phyloP scores from a whole-genome alignment of 1,140 invertebrate genomes.

The Bombus haemorrhoidalis region DNA sequence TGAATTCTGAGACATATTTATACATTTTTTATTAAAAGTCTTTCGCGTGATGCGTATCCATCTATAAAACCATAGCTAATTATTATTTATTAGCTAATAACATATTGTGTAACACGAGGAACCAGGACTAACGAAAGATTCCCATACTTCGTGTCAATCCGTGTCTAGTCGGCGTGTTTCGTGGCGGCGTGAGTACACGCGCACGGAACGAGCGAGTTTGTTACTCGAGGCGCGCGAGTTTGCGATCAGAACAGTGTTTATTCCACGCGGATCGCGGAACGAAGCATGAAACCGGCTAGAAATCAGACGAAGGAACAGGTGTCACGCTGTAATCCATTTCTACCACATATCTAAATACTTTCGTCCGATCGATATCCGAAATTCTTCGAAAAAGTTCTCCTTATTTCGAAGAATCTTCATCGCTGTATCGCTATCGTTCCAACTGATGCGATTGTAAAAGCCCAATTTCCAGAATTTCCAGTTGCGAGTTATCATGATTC shows the following conservation, averaged over 20 bases:
- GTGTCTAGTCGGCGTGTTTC: background rate
- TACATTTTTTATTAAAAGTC: too few relatives aligned
- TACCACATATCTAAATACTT: background rate
- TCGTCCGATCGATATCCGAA: background rate
- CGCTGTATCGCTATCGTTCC: too few relatives aligned
- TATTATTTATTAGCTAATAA: background rate
- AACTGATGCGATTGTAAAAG: background rate
- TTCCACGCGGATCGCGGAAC: background rate
- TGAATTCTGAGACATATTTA: too few relatives aligned
- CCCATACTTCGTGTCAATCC: background rate
- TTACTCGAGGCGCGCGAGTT: background rate
- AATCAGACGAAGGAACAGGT: background rate
- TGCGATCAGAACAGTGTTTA: constrained; percentile 26
- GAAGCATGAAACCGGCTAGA: background rate
- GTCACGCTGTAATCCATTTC: background rate
- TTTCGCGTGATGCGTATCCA: background rate
- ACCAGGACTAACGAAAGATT: background rate
- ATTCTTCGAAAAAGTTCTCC: background rate
- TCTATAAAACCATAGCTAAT: background rate
- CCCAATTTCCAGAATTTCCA: background rate
- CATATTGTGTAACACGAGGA: background rate
- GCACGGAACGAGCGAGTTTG: background rate
- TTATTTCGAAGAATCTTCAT: too few relatives aligned
- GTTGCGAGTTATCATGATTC: background rate
- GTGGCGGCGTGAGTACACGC: background rate